A percentile compares a stretch with the other conserved stretches of the same genome.
These are phyloP conservation scores for Falcunculus frontatus DNA, from an alignment of 2,113 vertebrate genomes.

Conservation along the genomic window DNA sequence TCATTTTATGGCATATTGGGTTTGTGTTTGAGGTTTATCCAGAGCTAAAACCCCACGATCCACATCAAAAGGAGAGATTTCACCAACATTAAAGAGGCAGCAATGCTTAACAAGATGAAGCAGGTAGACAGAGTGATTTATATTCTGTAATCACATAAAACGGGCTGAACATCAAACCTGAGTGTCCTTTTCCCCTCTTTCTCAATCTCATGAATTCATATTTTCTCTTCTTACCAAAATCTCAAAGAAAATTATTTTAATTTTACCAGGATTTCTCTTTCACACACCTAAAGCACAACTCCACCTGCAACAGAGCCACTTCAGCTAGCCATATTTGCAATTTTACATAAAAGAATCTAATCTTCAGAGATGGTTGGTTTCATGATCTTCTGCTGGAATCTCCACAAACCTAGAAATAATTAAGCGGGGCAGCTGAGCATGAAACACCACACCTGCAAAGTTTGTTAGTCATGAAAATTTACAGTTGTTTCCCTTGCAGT, in stretches of 20 bases:
- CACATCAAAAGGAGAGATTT: neutral
- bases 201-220: accelerated
- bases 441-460: constrained; percentile 42
- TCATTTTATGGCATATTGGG: neutral
- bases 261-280: neutral
- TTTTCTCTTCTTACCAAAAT: neutral
- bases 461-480: constrained; percentile 41
- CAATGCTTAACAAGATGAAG: neutral
- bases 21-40: neutral
- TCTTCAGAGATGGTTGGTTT: neutral
- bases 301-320: neutral
- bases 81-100: neutral
- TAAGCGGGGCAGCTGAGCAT: constrained; percentile 37
- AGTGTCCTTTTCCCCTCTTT: neutral
- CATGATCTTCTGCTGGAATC: neutral
- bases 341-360: neutral
- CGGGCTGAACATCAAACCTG: neutral
- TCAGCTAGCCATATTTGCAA: neutral
- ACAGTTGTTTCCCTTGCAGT: constrained; percentile 7
- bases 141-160: neutral
- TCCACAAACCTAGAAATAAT: constrained; percentile 44
- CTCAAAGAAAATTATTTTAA: neutral
- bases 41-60: neutral
- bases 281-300: neutral
- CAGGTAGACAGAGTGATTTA: neutral